A percentile compares a stretch with the other conserved stretches of the same genome.
Evolutionary conservation across 2,797 vertebrate species (phyloP).

Genomic region (Masticophis lateralis): DNA sequence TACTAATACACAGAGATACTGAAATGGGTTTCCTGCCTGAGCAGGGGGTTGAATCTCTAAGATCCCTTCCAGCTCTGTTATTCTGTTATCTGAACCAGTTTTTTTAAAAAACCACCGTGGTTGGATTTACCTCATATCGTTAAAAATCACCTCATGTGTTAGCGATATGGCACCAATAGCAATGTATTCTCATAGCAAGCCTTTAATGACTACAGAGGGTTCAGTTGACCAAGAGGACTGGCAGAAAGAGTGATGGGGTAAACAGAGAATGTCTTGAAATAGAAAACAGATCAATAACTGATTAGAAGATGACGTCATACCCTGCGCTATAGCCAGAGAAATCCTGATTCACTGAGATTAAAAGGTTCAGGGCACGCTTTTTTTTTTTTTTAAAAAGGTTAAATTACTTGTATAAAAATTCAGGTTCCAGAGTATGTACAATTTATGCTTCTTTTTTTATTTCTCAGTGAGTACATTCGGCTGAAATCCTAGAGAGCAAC

Average conservation of each 20-base stretch:
- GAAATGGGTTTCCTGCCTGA: too few relatives aligned
- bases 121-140: background rate
- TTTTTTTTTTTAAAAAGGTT: too few relatives aligned
- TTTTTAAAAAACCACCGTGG: background rate
- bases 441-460: background rate
- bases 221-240: background rate
- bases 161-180: background rate
- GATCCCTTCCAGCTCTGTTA: too few relatives aligned
- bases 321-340: background rate
- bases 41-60: too few relatives aligned
- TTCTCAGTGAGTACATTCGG: background rate
- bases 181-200: background rate
- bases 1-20: too few relatives aligned
- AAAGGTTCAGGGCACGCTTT: background rate
- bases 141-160: background rate
- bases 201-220: background rate
- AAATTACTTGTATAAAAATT: background rate
- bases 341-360: background rate
- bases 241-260: background rate
- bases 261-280: background rate
- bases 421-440: background rate
- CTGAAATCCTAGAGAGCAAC: background rate
- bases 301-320: background rate
- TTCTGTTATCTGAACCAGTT: too few relatives aligned
- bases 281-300: background rate